Base-by-base conservation (phyloP, 2,888 invertebrate species). In the Uloborus plumipes region DNA sequence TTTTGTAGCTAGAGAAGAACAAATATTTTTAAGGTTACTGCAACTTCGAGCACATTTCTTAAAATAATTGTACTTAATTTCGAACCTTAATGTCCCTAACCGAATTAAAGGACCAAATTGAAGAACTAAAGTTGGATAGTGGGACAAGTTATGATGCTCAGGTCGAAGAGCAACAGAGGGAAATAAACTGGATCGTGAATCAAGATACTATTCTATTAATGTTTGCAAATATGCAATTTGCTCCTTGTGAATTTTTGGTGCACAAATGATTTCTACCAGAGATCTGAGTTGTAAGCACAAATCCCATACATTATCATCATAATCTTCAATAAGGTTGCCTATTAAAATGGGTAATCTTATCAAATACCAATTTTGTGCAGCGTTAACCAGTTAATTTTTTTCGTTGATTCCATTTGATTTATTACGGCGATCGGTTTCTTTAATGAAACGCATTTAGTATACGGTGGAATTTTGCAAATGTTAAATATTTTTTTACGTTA, bases 171-270 rank as follows among this genome's bases (percentile, higher is more conserved):
- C 26, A 4, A 26, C 26, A 26, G 26, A 26, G 2, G 26, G 26
- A 26, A 26, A 26, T 26, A 26, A 26, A 26, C 26, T 26, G 2
- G 26, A 26, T 26, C 26, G 26, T 4, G 4, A 26, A 26, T 26
- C 26, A 26, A 26, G 26, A 26, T 26, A 26, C 26, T 26, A 2
- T 26, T 26, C 26, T 26, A 26, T 26, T 26, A 26, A 26, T 3
- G 26, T 26, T 26, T 26, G 26, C 26, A 26, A 26, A 26, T 26
- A 26, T 26, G 26, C 26, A 3, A 26, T 26, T 26, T 26, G 26
- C 26, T 4, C 26, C 26, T 26, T 26, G 2, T 26, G 26, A 67
- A 64, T 78, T 49, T 39, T 78, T 71, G 20, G 71, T 49, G 20
- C 51, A 67, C 26, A 26, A 31, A 62, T 53, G 3, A 16, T 53